Evolutionary conservation across 2,888 invertebrate genomes (phyloP).

Genomic region (Malthinus seriepunctatus): DNA sequence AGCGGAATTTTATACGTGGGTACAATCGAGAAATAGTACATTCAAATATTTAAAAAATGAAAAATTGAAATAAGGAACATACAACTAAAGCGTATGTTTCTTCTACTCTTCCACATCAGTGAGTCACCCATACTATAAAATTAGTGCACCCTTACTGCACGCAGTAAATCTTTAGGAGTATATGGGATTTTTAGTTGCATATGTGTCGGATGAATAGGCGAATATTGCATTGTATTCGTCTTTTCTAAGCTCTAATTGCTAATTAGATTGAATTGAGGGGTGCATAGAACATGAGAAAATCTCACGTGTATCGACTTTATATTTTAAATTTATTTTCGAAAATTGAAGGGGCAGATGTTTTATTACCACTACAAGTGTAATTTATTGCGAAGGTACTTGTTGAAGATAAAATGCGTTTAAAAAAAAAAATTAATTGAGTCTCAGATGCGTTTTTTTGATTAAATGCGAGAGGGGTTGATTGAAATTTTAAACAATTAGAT

Average conservation of each 20-base stretch:
- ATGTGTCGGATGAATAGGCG: constrained; percentile 21
- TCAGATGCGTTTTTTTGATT: too few species aligned
- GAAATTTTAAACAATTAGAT: too few species aligned
- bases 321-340: neutral
- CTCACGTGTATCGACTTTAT: neutral
- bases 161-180: constrained; percentile 26
- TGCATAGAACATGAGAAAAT: neutral
- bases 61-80: neutral
- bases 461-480: too few species aligned
- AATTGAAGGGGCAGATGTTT: neutral
- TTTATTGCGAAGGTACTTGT: too few species aligned
- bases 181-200: constrained; percentile 19
- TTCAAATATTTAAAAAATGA: constrained; percentile 2
- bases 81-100: constrained; percentile 18
- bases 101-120: too few species aligned
- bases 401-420: too few species aligned
- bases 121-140: constrained; percentile 26
- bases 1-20: constrained; percentile 20
- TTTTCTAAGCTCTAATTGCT: constrained; percentile 16
- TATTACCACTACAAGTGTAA: neutral
- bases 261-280: constrained; percentile 16
- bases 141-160: constrained; percentile 24
- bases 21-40: neutral
- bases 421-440: too few species aligned
- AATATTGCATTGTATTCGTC: constrained; percentile 16